Evolutionary conservation across 2,113 vertebrate species (phyloP).

Genomic region (Xiphophorus hellerii): DNA sequence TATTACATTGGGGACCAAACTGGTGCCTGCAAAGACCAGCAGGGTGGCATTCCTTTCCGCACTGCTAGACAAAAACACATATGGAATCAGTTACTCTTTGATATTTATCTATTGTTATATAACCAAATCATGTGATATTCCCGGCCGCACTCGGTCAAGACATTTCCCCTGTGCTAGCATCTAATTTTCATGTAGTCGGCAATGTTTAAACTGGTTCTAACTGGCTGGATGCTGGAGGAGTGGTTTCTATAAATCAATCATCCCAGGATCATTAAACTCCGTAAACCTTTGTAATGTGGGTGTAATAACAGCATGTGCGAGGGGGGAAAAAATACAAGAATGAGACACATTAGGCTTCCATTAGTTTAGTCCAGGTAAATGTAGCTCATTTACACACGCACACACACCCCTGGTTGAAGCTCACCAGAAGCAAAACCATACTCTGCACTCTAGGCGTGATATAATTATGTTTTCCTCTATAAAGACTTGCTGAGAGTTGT

Average conservation of each 20-base stretch:
- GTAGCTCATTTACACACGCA: slow-evolving; percentile 18
- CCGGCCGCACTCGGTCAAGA: neutral
- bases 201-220: slow-evolving; percentile 51
- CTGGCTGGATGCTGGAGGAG: slow-evolving; percentile 28
- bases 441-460: slow-evolving; percentile 6
- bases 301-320: slow-evolving; percentile 20
- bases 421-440: slow-evolving; percentile 26
- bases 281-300: slow-evolving; percentile 46
- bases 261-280: slow-evolving; percentile 45
- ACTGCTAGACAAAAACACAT: neutral
- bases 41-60: neutral
- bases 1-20: neutral
- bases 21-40: neutral
- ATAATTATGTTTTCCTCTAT: slow-evolving; percentile 32
- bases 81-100: neutral
- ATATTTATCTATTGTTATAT: slow-evolving; percentile 12
- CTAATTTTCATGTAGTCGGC: slow-evolving; percentile 10
- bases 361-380: slow-evolving; percentile 17
- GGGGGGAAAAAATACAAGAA: neutral
- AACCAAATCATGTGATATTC: slow-evolving; percentile 26
- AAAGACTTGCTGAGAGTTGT: slow-evolving; percentile 40
- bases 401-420: slow-evolving; percentile 4
- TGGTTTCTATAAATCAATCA: slow-evolving; percentile 47
- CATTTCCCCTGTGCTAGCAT: slow-evolving; percentile 8
- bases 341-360: slow-evolving; percentile 23